Base-by-base conservation (phyloP, 2,113 vertebrate genomes). In the Lutjanus erythropterus region DNA sequence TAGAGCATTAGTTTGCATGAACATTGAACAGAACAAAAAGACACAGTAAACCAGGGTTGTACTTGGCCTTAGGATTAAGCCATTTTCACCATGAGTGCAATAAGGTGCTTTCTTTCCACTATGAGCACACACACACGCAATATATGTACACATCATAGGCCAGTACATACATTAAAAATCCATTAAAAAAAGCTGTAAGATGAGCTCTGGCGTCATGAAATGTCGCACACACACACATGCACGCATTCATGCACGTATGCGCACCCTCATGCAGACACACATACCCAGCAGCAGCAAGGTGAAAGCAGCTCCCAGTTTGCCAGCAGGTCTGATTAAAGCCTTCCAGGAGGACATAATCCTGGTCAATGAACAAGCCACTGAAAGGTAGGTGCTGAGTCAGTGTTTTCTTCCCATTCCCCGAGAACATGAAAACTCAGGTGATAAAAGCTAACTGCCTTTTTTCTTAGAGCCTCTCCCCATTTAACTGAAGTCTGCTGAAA, bases 251-350 rank as follows among this genome's bases (percentile, higher is more conserved):
- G n/a, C n/a, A n/a, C n/a, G n/a, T n/a, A n/a, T n/a, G n/a, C n/a
- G n/a, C n/a, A n/a, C n/a, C n/a, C n/a, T n/a, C n/a, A n/a, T n/a
- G n/a, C n/a, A 52, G 56, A 71, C 41, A 31, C n/a, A 50, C 23
- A 11, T 16, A 11, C 46, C 62, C 39, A 4, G 35, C 27, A 42
- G 61, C 7, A 49, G 50, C 25, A 42, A 65, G 73, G 42, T 55
- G n/a, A 69, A 79, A 74, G 47, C 42, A 64, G 70, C 35, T n/a
- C 21, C 65, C 52, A 66, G 69, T 56, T 47, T 71, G 67, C 27
- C 46, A 59, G 59, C 27, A 75, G 50, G 31, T 75, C 67, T 70
- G 81, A 90, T 79, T 80, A 62, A 79, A 78, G 53, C 9, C 60
- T 37, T 69, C 68, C 66, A 61, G n/a, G 50, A 82, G 49, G 69